Conservation (phyloP, 2,797 vertebrate genomes). For the Chloroceryle inda region DNA sequence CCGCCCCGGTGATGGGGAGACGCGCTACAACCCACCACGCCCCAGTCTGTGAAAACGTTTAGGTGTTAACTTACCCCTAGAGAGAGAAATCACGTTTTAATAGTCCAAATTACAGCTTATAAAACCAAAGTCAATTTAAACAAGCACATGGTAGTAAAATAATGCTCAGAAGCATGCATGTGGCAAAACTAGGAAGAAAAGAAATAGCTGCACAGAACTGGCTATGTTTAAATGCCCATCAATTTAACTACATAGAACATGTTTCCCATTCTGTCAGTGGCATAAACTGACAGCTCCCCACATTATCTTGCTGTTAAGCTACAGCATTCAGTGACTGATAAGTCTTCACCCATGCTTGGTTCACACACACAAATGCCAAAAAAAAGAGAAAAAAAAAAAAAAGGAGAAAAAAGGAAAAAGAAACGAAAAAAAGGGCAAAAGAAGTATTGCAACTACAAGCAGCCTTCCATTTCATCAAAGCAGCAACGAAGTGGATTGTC, state of each 20-base stretch:
- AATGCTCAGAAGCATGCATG: neutral
- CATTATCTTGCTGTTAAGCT: neutral
- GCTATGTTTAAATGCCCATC: accelerated
- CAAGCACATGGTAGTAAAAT: neutral
- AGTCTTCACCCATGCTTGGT: neutral
- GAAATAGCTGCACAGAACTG: neutral
- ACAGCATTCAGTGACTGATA: conserved; percentile 21
- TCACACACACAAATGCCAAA: neutral
- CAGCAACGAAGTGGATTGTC: conserved; percentile 83
- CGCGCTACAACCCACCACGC: accelerated
- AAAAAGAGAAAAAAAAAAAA: accelerated
- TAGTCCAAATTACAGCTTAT: neutral
- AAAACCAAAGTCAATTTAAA: neutral
- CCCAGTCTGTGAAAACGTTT: accelerated
- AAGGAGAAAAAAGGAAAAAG: accelerated
- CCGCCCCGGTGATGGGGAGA: accelerated
- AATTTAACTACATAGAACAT: neutral
- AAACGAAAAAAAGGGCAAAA: no score
- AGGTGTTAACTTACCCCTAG: neutral
- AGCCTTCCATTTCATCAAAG: conserved; percentile 80
- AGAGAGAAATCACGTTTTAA: neutral
- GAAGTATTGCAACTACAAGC: conserved; percentile 62
- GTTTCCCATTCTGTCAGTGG: neutral
- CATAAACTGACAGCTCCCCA: neutral
- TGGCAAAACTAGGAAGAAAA: neutral